Evolutionary conservation across 2,888 invertebrate genomes (phyloP), one percentile per base, ranked within the genome.

Genomic region (Frankliniella intonsa): DNA sequence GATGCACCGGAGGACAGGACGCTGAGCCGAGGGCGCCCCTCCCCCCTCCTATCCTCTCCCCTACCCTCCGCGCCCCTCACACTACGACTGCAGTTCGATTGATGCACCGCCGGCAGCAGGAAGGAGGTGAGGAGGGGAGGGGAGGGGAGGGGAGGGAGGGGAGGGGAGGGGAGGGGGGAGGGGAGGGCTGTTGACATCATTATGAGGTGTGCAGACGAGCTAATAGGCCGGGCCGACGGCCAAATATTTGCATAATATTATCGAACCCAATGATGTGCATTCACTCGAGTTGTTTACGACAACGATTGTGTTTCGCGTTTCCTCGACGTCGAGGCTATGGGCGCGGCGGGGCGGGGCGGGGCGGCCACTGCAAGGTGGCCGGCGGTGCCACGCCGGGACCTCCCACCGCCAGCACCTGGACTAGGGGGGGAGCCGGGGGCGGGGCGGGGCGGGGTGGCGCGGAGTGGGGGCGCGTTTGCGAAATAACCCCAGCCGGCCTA

Each of bases 191-290:
- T 76, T 76, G 69, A 76, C 69, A 76, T 76, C 69, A 76, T 76
- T 76, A 76, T 25, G 69, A 76, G 69, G 69, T 76, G 69, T 22
- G 69, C 62, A 17, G 11, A 17, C 69, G 22, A 22, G 69, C 69
- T 76, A 76, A 76, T 76, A 76, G 69, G 25, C 25, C 22, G 12
- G 25, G n/a, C 22, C 19, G 25, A 76, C 69, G 62, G 62, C 62
- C 62, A 76, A 76, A 76, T 76, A 76, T 76, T 76, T 76, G 69
- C 69, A 76, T 76, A 38, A 38, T 38, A 25, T 76, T 76, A 76
- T 76, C 69, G 69, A 25, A 76, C 22, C 69, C 25, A 76, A 76
- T 76, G 69, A 25, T 25, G 69, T 25, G 69, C 69, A 25, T 5
- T 14, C 12, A 14, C 55, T 14, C 14, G 55, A 55, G 17, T 55